Base-by-base conservation (phyloP, 2,113 vertebrate species). In the Emydocephalus ijimae region DNA sequence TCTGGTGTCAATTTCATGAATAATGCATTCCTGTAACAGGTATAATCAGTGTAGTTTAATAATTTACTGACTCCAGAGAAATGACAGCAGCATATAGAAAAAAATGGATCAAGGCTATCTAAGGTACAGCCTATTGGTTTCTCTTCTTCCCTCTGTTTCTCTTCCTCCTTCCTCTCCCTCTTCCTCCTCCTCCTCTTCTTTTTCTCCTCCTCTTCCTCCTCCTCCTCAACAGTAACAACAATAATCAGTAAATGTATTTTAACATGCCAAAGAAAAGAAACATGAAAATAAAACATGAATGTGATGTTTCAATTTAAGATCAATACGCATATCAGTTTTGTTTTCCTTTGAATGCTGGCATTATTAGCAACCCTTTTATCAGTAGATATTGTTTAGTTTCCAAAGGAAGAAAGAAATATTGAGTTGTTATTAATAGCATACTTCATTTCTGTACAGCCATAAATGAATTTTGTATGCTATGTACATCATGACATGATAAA, bases 1-100 rank as follows among this genome's bases (percentile, higher is more conserved):
- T 97, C 97, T 96, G 94, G 97, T 97, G 95, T 95, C 96, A 94
- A 94, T 95, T 56, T 97, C 92, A 98, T 99, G 98, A 98, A 98
- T 99, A 98, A 99, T 98, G 97, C 97, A 99, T 97, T 91, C 94
- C 92, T 91, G 94, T 96, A 97, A 97, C 97, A 98, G 97, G 98
- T 98, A 97, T 97, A 96, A 97, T 98, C 98, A 98, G 97, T 96
- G 95, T 96, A 97, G 97, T 98, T 98, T 98, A 98, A 98, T 98
- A 97, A 97, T 96, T 96, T 96, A 91, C 96, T 96, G 94, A 91
- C 95, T 97, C 95, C 88, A 94, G 95, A 96, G 94, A 93, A 89
- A 96, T 95, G 95, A 94, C 94, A 96, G 92, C 86, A 95, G 95
- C 91, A 95, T 96, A 91, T 90, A 91, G 92, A 43, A 85, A 96